Conservation (phyloP, 2,888 invertebrate species). For the Stegana nigrithorax region DNA sequence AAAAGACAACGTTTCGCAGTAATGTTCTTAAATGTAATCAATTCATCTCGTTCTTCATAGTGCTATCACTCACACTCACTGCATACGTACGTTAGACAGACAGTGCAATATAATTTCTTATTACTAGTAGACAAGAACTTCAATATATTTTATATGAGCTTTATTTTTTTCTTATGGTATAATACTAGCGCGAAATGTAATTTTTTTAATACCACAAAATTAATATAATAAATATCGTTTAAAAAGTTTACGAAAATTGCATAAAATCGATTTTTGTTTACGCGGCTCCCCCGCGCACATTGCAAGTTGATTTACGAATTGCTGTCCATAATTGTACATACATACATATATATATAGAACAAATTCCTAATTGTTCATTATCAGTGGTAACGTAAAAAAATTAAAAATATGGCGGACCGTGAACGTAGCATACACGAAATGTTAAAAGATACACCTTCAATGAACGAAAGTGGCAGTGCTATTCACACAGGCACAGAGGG, state of each 20-base stretch:
- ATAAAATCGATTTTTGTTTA: slow-evolving; percentile 20
- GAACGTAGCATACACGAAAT: slow-evolving; percentile 80
- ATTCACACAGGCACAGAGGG: slow-evolving; percentile 80
- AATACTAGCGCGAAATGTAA: neutral
- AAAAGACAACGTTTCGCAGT: neutral
- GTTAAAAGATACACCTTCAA: slow-evolving; percentile 84
- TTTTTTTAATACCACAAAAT: neutral
- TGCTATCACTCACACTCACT: no score
- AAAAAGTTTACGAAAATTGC: neutral
- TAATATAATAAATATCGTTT: neutral
- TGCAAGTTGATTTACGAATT: neutral
- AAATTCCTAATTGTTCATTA: neutral
- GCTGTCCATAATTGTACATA: neutral
- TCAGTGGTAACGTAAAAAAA: no score
- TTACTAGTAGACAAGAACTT: no score
- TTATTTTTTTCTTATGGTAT: neutral
- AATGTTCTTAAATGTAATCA: no score
- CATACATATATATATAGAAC: no score
- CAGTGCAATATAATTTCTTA: no score
- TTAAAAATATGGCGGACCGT: slow-evolving; percentile 55
- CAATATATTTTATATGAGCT: neutral
- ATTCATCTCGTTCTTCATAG: no score
- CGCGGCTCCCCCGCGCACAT: neutral
- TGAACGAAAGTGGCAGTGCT: slow-evolving; percentile 80
- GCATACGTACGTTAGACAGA: no score